Evolutionary conservation across 2,113 vertebrate species (phyloP).

Genomic region (Smithornis capensis): DNA sequence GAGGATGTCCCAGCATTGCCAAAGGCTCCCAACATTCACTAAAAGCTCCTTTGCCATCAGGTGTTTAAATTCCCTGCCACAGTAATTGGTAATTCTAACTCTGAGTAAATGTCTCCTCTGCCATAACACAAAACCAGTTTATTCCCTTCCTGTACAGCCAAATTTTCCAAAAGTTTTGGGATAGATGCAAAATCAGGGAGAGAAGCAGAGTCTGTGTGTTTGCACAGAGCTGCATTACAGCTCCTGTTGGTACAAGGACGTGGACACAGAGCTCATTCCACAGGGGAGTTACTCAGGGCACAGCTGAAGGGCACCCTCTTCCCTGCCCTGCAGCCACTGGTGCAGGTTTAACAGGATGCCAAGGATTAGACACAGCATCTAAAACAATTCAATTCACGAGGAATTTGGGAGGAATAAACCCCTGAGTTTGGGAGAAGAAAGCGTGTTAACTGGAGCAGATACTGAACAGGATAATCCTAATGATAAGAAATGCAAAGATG

Average conservation of each 20-base stretch:
- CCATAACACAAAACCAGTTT: background rate
- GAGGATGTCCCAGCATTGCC: background rate
- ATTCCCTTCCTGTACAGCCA: background rate
- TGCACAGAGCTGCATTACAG: background rate
- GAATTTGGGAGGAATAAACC: conserved; percentile 25
- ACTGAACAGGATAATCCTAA: conserved; percentile 52
- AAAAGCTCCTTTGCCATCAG: background rate
- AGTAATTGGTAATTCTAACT: background rate
- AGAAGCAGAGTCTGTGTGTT: background rate
- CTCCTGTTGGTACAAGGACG: background rate
- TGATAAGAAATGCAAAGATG: conserved; percentile 48
- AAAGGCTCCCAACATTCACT: background rate
- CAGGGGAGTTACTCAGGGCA: background rate
- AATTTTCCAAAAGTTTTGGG: background rate
- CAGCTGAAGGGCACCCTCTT: background rate
- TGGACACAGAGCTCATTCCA: background rate
- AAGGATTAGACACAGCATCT: conserved; percentile 6
- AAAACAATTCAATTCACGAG: conserved; percentile 10
- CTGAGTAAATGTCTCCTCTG: background rate
- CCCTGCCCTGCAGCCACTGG: background rate
- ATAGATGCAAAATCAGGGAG: background rate
- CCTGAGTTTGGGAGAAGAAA: conserved; percentile 10
- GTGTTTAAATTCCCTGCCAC: background rate
- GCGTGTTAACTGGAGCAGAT: conserved; percentile 57
- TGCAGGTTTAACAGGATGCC: background rate